phyloP scores from a whole-genome alignment of 2,113 vertebrate genomes.

The Theristicus caerulescens region DNA sequence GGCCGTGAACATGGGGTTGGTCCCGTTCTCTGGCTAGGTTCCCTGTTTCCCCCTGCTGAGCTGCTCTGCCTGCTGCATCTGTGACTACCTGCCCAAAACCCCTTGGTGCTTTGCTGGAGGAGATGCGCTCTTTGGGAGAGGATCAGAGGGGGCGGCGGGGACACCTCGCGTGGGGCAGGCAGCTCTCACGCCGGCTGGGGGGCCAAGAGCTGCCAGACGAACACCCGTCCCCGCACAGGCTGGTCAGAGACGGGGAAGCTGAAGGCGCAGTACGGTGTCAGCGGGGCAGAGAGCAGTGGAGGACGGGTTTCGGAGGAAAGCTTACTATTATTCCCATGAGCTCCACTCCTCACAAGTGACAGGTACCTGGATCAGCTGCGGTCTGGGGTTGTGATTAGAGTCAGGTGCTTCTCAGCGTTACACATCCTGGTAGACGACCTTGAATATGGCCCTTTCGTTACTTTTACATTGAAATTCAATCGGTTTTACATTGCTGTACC shows the following conservation, averaged over 20 bases:
- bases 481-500: neutral
- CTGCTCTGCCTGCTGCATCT: neutral
- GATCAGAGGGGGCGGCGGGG: too few species aligned
- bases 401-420: neutral
- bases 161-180: accelerated
- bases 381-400: neutral
- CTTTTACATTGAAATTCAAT: neutral
- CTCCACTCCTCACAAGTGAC: accelerated
- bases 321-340: neutral
- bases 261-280: neutral
- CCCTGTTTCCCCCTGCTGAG: neutral
- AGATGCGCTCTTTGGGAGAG: neutral
- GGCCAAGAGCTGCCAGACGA: neutral
- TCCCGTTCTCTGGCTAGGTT: neutral
- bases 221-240: neutral
- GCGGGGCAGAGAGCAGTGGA: accelerated
- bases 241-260: neutral
- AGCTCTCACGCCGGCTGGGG: neutral
- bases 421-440: neutral
- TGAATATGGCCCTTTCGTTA: accelerated
- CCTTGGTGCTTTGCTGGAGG: neutral
- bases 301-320: neutral
- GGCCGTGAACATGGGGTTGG: neutral
- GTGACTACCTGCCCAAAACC: neutral
- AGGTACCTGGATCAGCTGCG: too few species aligned